Evolutionary conservation across 2,888 invertebrate species (phyloP).

Genomic region (Embidobia sp.): DNA sequence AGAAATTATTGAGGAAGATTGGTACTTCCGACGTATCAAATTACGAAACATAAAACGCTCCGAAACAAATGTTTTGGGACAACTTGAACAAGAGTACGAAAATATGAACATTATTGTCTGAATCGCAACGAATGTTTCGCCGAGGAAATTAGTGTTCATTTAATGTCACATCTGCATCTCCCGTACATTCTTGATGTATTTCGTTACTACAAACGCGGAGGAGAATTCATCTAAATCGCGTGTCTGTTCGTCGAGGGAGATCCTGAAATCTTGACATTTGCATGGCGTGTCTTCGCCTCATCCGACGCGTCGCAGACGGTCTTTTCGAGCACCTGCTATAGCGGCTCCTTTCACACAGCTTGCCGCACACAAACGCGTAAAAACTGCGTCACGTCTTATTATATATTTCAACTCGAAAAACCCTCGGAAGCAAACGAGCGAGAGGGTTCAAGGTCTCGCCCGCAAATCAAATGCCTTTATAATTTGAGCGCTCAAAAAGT

Average conservation of each 20-base stretch:
- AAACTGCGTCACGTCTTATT: neutral
- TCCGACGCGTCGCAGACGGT: conserved; percentile 34
- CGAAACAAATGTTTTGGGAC: no score
- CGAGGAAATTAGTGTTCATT: no score
- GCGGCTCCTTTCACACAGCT: conserved; percentile 20
- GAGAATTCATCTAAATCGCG: conserved; percentile 20
- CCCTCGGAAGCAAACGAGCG: conserved; percentile 17
- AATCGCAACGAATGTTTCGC: no score
- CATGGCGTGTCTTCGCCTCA: conserved; percentile 35
- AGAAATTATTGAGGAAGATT: no score
- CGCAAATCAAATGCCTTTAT: conserved; percentile 31
- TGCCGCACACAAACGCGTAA: conserved; percentile 24
- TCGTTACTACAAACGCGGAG: conserved; percentile 26
- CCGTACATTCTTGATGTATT: conserved; percentile 25
- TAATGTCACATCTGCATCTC: conserved; percentile 9
- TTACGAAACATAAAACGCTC: no score
- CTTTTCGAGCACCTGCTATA: conserved; percentile 35
- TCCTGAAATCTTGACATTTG: conserved; percentile 38
- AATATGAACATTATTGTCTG: no score
- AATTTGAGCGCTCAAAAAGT: conserved; percentile 13
- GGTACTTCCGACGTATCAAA: no score
- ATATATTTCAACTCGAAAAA: conserved; percentile 23
- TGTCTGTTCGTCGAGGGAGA: conserved; percentile 20
- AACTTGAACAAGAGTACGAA: no score
- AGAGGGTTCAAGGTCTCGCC: conserved; percentile 23